Conservation (phyloP, 2,888 invertebrate genomes). For the Mellilla xanthometata region DNA sequence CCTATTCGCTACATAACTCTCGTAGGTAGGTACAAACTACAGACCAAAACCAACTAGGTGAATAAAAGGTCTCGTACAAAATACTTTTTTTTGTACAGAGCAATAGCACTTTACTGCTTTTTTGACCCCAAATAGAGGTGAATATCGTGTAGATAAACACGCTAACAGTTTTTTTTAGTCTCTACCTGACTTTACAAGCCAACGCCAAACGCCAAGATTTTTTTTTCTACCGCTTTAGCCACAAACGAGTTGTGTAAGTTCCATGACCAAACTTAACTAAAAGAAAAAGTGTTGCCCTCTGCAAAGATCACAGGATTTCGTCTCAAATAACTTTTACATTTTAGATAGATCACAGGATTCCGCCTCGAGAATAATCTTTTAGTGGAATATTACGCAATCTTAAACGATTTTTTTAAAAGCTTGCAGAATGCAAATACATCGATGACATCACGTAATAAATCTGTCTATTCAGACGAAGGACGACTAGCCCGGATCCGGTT, state of each 20-base stretch:
- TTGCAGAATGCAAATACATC: constrained; percentile 41
- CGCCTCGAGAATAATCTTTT: too few relatives aligned
- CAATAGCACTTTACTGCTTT: too few relatives aligned
- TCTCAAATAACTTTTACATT: constrained; percentile 9
- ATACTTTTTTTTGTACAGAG: too few relatives aligned
- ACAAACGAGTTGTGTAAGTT: constrained; percentile 20
- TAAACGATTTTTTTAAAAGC: constrained; percentile 20
- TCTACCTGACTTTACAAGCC: constrained; percentile 47
- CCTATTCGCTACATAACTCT: too few relatives aligned
- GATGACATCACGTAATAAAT: constrained; percentile 75
- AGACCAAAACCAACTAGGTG: too few relatives aligned
- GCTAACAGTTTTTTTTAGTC: too few relatives aligned
- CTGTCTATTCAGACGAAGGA: constrained; percentile 54
- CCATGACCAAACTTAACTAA: neutral
- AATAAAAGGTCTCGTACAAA: too few relatives aligned
- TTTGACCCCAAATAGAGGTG: too few relatives aligned
- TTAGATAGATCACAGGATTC: constrained; percentile 9
- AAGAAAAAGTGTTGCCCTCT: constrained; percentile 11
- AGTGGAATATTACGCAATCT: constrained; percentile 12
- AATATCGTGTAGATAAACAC: too few relatives aligned
- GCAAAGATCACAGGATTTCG: constrained; percentile 8
- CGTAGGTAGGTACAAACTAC: too few relatives aligned
- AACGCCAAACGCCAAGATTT: constrained; percentile 23
- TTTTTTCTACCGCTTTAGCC: constrained; percentile 32
- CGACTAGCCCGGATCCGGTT: constrained; percentile 71